Evolutionary conservation across 64 coral and sea anemone species (phyloP).

Genomic region (Stylophora pistillata): DNA sequence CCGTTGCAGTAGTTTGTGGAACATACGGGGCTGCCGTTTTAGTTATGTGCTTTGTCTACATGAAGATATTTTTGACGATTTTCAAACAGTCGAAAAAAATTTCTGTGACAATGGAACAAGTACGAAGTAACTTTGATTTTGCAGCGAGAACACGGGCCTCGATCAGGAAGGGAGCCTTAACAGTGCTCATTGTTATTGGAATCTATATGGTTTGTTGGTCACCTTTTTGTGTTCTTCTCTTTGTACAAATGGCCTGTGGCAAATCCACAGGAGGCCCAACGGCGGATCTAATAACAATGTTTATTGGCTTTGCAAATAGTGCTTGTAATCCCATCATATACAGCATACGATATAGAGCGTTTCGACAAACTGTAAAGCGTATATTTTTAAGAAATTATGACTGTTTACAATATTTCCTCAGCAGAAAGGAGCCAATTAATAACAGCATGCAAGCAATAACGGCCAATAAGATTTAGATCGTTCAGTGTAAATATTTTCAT

Average conservation of each 20-base stretch:
- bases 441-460: not conserved
- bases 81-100: constrained; percentile 50
- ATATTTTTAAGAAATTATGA: constrained; percentile 39
- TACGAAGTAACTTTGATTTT: not conserved
- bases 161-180: constrained; percentile 50
- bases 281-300: constrained; percentile 68
- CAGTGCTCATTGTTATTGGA: constrained; percentile 53
- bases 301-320: constrained; percentile 82
- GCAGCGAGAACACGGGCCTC: not conserved
- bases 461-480: not conserved
- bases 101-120: constrained; percentile 14
- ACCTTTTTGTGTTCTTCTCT: constrained; percentile 74
- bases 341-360: constrained; percentile 66
- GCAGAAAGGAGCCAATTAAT: not conserved
- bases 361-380: constrained; percentile 27
- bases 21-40: constrained; percentile 67
- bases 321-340: constrained; percentile 85
- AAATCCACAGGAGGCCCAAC: constrained; percentile 24
- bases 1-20: constrained; percentile 51
- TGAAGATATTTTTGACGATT: constrained; percentile 50
- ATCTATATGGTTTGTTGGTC: constrained; percentile 70
- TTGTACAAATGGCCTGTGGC: constrained; percentile 60
- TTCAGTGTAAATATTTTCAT: not conserved
- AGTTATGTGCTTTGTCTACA: constrained; percentile 61
- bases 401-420: not conserved